Evolutionary conservation across 1,140 invertebrate species (phyloP), one percentile per base, ranked within the genome.

Genomic region (Adelges cooleyi): DNA sequence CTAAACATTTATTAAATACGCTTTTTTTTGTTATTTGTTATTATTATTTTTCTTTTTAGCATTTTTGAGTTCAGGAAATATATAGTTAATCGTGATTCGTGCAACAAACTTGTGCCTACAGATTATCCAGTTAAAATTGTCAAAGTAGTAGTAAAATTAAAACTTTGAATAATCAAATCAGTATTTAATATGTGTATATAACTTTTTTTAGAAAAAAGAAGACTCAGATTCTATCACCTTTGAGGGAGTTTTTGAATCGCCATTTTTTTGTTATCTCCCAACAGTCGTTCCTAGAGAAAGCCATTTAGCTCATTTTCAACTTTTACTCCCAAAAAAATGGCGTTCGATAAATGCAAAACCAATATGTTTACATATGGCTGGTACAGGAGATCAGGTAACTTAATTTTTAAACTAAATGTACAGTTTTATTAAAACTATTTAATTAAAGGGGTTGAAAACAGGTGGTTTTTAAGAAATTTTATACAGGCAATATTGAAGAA

Each of bases 371-470:
- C 94, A 98, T 74, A 79, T 98, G 66, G 95, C 95, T 65, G 95
- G 95, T 44, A 99, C 96, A 65, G 96, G 96, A 50, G 96, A 99
- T 81, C 95, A 99, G 82, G 92, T 95, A 82, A 82, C 83, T 77
- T 20, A 65, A 66, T 48, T 40, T 46, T 44, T 5, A 42, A 49
- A 9, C 40, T 59, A n/a, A 17, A 9, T 48, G 6, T 8, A 48
- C 17, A n/a, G 46, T 48, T 22, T 8, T n/a, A n/a, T n/a, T n/a
- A n/a, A n/a, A n/a, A n/a, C n/a, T n/a, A n/a, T n/a, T n/a, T n/a
- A n/a, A n/a, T n/a, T n/a, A n/a, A n/a, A n/a, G n/a, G n/a, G n/a
- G n/a, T n/a, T n/a, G n/a, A n/a, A n/a, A n/a, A n/a, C n/a, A n/a
- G n/a, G n/a, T n/a, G n/a, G n/a, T n/a, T n/a, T n/a, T n/a, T n/a